Base-by-base conservation (phyloP, 2,888 invertebrate genomes). In the Noctua pronuba region DNA sequence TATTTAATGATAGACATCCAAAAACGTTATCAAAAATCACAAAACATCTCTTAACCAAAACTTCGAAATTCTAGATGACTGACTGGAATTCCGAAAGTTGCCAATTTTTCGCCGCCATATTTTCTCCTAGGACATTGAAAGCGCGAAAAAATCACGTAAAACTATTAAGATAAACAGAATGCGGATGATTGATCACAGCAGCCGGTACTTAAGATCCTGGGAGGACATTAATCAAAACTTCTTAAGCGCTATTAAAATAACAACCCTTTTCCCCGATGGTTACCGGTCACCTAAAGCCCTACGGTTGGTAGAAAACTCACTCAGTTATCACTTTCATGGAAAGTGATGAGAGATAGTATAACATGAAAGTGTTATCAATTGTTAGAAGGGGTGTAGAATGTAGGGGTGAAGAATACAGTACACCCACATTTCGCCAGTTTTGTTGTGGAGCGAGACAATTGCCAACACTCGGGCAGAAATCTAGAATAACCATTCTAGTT, bases 161-260 rank as follows among this genome's bases (percentile, higher is more conserved):
- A 83, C 82, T 82, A 84, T 84, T 77, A 79, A 82, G 85, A 85
- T 85, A 87, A 80, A 80, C 79, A 87, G 75, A 79, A 66, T 71
- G 24, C 65, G 58, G 75, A 84, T 87, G 87, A 88, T 88, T 87
- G 88, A 88, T 88, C 76, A 73, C 74, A 46, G 72, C 69, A 74
- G 75, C 80, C 73, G 78, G 74, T 68, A 76, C 82, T 86, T 80
- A 73, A 84, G 88, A 84, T 87, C 73, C 64, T 70, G 35, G 80
- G 82, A 73, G 77, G 80, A 84, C 88, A 90, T 90, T 89, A 89
- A 90, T 90, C 90, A 90, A 88, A 90, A 88, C 78, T 90, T 90
- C 84, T 83, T 90, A 86, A 88, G 77, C 84, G 83, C 86, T 88
- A 86, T 90, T 88, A 88, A 88, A 90, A 86, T 86, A 88, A 86